phyloP scores from a whole-genome alignment of 2,888 invertebrate genomes.

The Meliscaeva auricollis region DNA sequence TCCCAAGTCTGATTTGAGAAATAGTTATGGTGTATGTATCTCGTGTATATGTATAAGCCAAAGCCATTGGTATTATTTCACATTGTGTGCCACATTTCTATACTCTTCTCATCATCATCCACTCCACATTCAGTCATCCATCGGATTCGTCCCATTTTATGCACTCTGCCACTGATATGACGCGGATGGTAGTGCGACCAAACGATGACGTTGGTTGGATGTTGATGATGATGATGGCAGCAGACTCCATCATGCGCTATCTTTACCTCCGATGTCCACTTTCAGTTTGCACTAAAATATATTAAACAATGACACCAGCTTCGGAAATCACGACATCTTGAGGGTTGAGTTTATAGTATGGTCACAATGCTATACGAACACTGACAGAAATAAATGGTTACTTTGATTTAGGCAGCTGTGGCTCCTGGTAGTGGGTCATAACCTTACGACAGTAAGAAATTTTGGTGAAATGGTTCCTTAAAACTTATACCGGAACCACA shows the following conservation, averaged over 20 bases:
- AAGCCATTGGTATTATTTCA: slow-evolving; percentile 69
- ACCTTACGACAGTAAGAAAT: too few relatives aligned
- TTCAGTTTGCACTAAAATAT: slow-evolving; percentile 69
- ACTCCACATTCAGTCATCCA: slow-evolving; percentile 65
- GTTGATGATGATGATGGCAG: slow-evolving; percentile 63
- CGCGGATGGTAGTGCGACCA: slow-evolving; percentile 46
- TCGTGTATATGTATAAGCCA: slow-evolving; percentile 58
- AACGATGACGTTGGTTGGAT: slow-evolving; percentile 45
- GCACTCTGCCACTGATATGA: slow-evolving; percentile 72
- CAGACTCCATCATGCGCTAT: slow-evolving; percentile 45
- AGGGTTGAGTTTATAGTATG: slow-evolving; percentile 13
- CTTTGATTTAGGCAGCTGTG: neutral
- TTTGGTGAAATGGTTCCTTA: too few relatives aligned
- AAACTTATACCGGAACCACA: too few relatives aligned
- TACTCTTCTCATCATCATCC: neutral
- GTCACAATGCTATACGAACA: neutral
- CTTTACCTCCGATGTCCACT: slow-evolving; percentile 50
- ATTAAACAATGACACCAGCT: slow-evolving; percentile 76
- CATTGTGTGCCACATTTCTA: slow-evolving; percentile 46
- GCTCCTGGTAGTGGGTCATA: too few relatives aligned
- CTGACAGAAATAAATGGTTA: neutral
- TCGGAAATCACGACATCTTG: slow-evolving; percentile 71
- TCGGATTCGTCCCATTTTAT: slow-evolving; percentile 44
- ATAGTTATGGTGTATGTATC: slow-evolving; percentile 72
- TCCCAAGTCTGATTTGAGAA: slow-evolving; percentile 74